Percentiles rank a stretch among this genome's conserved stretches.
These are phyloP conservation scores for Leptopterna dolabrata DNA, from an alignment of 2,888 invertebrate species.

Conservation along the genomic window DNA sequence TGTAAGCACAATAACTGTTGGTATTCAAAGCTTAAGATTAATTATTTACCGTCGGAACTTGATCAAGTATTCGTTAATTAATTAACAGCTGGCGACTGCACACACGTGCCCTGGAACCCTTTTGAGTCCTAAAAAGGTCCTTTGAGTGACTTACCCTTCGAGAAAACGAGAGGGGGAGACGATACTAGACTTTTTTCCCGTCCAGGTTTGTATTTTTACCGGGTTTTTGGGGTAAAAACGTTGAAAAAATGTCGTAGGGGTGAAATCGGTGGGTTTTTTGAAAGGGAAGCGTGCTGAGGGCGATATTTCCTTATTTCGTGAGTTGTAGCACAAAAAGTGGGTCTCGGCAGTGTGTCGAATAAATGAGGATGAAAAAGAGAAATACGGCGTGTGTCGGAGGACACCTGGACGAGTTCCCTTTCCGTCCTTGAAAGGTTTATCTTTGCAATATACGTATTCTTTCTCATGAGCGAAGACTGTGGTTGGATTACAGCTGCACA, in stretches of 20 bases:
- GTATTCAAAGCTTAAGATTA: too few species aligned
- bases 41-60: neutral
- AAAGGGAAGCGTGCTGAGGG: constrained; percentile 19
- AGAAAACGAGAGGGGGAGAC: constrained; percentile 9
- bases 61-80: too few species aligned
- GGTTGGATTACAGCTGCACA: too few species aligned
- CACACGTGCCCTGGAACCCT: constrained; percentile 45
- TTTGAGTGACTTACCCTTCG: constrained; percentile 28
- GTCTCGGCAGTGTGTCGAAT: constrained; percentile 22
- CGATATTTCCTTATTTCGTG: constrained; percentile 18
- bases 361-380: constrained; percentile 42
- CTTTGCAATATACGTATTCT: too few species aligned
- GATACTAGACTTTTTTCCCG: constrained; percentile 1
- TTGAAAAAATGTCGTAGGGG: constrained; percentile 18
- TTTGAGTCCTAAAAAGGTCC: constrained; percentile 1
- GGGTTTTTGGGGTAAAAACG: constrained; percentile 29
- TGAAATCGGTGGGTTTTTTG: neutral
- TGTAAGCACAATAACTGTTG: too few species aligned
- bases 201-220: constrained; percentile 35
- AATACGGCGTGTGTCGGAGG: neutral
- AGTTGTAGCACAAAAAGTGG: neutral
- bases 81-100: constrained; percentile 21
- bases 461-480: too few species aligned
- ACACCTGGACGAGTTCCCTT: neutral
- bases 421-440: neutral